phyloP scores from a whole-genome alignment of 2,797 vertebrate genomes.

The Acanthurus leucopareius region DNA sequence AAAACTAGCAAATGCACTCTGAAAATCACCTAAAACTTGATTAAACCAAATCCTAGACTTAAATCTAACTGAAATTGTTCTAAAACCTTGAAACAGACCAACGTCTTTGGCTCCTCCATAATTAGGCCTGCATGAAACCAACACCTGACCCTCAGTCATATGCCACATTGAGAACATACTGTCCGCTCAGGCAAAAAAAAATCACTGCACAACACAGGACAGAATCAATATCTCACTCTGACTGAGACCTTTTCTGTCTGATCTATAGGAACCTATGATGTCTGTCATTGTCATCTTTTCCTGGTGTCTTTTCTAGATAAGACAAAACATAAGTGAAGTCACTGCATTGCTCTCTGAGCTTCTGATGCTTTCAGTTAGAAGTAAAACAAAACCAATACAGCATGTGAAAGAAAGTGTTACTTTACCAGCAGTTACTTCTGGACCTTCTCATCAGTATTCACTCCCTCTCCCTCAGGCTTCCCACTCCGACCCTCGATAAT shows the following conservation, averaged over 20 bases:
- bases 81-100: too few relatives aligned
- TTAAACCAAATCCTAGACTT: too few relatives aligned
- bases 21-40: too few relatives aligned
- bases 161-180: too few relatives aligned
- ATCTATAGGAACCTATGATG: neutral
- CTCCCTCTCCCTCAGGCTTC: conserved; percentile 57
- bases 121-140: too few relatives aligned
- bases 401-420: conserved; percentile 47
- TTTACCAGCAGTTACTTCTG: conserved; percentile 55
- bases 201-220: neutral
- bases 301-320: neutral
- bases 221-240: neutral
- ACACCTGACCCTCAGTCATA: too few relatives aligned
- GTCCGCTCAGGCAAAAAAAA: too few relatives aligned
- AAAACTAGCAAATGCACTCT: too few relatives aligned
- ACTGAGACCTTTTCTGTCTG: neutral
- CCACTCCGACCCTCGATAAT: conserved; percentile 87
- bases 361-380: conserved; percentile 8
- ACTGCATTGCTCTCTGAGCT: too few relatives aligned
- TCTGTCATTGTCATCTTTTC: neutral
- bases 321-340: neutral
- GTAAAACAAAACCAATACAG: conserved; percentile 30
- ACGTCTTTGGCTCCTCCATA: too few relatives aligned
- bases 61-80: too few relatives aligned
- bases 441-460: conserved; percentile 78